Conservation (phyloP, 2,113 vertebrate genomes). For the Tringa solitaria region DNA sequence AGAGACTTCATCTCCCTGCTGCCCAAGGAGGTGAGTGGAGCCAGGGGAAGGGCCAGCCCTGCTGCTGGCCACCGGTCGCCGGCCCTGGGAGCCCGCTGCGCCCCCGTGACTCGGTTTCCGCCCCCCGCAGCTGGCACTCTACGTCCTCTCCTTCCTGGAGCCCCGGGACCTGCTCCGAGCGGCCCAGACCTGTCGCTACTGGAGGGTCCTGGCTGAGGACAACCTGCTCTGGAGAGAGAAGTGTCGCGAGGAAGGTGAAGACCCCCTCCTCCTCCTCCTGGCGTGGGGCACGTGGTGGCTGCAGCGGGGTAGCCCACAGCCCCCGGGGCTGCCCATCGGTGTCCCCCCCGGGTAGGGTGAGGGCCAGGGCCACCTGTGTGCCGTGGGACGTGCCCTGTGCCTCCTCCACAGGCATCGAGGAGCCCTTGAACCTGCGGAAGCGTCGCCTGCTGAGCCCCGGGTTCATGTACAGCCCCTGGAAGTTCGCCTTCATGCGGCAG, state of each 20-base stretch:
- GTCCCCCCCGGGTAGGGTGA: not conserved
- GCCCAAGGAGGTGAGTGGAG: conserved; percentile 66
- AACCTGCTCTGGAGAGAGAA: conserved; percentile 72
- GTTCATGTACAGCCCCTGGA: conserved; percentile 74
- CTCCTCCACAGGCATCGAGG: conserved; percentile 39
- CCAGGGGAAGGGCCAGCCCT: too few relatives aligned
- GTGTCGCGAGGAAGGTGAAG: conserved; percentile 61
- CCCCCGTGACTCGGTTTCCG: not conserved
- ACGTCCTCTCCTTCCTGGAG: conserved; percentile 51
- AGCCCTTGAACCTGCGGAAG: conserved; percentile 57
- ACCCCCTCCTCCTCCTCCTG: too few relatives aligned
- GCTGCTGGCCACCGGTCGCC: not conserved
- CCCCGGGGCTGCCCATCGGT: not conserved
- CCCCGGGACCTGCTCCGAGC: conserved; percentile 63
- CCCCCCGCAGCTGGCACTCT: conserved; percentile 20
- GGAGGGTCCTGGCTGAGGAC: conserved; percentile 55
- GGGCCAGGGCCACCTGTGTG: fast-evolving
- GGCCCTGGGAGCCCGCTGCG: fast-evolving
- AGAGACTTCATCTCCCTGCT: conserved; percentile 71
- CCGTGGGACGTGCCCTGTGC: fast-evolving
- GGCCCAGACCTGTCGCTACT: conserved; percentile 63
- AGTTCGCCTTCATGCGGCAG: conserved; percentile 65
- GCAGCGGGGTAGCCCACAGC: not conserved
- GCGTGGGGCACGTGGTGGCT: not conserved
- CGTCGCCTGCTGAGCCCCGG: conserved; percentile 56